phyloP scores from a whole-genome alignment of 2,888 invertebrate genomes.

The Drosophila planitibia region DNA sequence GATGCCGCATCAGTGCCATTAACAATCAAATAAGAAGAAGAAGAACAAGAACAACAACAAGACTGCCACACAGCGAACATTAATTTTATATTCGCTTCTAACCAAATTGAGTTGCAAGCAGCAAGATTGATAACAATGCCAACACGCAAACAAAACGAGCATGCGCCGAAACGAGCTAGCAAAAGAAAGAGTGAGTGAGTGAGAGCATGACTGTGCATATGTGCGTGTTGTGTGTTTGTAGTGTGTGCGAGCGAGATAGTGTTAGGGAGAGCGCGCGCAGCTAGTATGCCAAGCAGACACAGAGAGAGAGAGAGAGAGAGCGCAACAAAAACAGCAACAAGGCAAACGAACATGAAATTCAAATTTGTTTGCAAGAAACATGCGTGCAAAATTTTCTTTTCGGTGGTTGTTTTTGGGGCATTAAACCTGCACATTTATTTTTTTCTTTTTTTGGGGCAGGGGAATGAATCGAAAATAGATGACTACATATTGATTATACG shows the following conservation, averaged over 20 bases:
- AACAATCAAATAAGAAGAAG: background rate
- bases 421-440: constrained; percentile 48
- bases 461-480: constrained; percentile 58
- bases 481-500: constrained; percentile 78
- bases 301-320: constrained; percentile 10
- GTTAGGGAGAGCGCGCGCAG: constrained; percentile 48
- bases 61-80: constrained; percentile 56
- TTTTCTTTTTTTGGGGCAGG: constrained; percentile 1
- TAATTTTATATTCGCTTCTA: constrained; percentile 45
- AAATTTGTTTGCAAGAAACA: constrained; percentile 43
- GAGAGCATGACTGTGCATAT: constrained; percentile 5
- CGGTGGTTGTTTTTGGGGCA: constrained; percentile 52
- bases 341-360: constrained; percentile 30
- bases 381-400: constrained; percentile 63
- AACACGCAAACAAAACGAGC: constrained; percentile 52
- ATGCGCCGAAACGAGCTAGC: constrained; percentile 38
- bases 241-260: constrained; percentile 17
- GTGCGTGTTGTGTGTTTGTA: background rate
- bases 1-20: constrained; percentile 5
- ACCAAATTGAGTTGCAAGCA: constrained; percentile 45
- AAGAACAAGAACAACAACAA: constrained; percentile 20
- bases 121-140: constrained; percentile 58
- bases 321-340: constrained; percentile 23
- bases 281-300: constrained; percentile 20
- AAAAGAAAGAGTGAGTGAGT: constrained; percentile 15